Conservation (phyloP, 2,797 vertebrate species). For the Spondyliosoma cantharus region DNA sequence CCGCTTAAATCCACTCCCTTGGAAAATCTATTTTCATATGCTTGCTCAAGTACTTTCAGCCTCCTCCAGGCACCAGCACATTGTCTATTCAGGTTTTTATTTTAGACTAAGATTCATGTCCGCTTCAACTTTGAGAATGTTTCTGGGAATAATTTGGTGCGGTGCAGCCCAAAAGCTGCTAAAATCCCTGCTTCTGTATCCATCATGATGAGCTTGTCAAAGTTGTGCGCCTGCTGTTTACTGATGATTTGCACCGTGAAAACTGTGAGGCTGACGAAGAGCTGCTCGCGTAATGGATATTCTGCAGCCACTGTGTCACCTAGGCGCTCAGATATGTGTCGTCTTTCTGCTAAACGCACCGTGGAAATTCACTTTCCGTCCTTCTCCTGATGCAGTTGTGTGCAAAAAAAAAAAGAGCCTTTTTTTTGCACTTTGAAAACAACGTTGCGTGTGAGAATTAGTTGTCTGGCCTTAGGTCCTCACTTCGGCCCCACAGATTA, state of each 20-base stretch:
- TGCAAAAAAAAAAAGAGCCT: neutral
- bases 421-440: conserved; percentile 14
- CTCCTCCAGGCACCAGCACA: conserved; percentile 40
- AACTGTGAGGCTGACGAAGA: neutral
- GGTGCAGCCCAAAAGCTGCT: conserved; percentile 28
- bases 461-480: conserved; percentile 31
- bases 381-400: neutral
- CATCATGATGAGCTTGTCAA: conserved; percentile 30
- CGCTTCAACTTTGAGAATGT: conserved; percentile 26
- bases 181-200: conserved; percentile 36
- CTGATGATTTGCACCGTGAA: conserved; percentile 15
- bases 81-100: conserved; percentile 47
- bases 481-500: conserved; percentile 40
- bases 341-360: conserved; percentile 16
- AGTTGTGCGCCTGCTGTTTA: conserved; percentile 25
- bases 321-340: neutral
- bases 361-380: neutral
- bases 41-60: conserved; percentile 21
- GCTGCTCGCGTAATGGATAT: conserved; percentile 14
- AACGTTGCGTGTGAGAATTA: conserved; percentile 23
- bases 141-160: conserved; percentile 36
- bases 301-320: conserved; percentile 16
- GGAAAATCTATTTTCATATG: conserved; percentile 32
- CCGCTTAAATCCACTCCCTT: conserved; percentile 25
- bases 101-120: conserved; percentile 36